These are phyloP conservation scores for Bolinopsis microptera DNA, from an alignment of 37 sponge, comb jelly and placozoan genomes.

Conservation along the genomic window DNA sequence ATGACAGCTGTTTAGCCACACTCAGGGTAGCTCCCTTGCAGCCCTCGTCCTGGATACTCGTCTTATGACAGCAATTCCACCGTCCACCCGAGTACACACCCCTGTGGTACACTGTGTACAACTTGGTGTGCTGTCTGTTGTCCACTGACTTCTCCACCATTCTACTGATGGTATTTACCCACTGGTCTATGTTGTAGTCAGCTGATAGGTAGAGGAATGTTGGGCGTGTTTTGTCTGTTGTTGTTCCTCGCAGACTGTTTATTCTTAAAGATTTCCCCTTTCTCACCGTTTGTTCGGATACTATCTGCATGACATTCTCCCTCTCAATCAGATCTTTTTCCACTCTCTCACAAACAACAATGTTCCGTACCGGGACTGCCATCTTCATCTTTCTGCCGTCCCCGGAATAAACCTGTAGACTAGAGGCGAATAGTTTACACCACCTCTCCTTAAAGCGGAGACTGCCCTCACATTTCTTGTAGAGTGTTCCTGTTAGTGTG, in stretches of 20 bases:
- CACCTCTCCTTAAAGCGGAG: constrained; percentile 9
- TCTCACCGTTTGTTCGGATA: background rate
- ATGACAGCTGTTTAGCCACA: background rate
- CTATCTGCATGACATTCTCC: background rate
- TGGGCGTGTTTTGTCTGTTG: background rate
- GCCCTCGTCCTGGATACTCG: background rate
- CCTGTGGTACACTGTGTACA: background rate
- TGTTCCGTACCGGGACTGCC: background rate
- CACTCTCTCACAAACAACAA: constrained; percentile 18
- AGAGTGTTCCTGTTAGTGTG: background rate
- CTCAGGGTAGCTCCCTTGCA: background rate
- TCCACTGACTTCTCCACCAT: background rate
- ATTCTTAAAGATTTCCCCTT: background rate
- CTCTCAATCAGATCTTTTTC: background rate
- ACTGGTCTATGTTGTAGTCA: background rate
- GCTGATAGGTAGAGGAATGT: background rate
- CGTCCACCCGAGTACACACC: background rate
- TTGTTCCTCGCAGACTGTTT: background rate
- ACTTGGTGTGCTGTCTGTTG: background rate
- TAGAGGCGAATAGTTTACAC: background rate
- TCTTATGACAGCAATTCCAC: constrained; percentile 4
- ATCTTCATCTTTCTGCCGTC: background rate
- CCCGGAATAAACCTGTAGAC: background rate
- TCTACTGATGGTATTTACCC: background rate
- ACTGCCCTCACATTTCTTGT: background rate